Percentiles rank a stretch among this genome's conserved stretches.
phyloP scores from a whole-genome alignment of 2,797 vertebrate genomes.

The Takifugu rubripes region DNA sequence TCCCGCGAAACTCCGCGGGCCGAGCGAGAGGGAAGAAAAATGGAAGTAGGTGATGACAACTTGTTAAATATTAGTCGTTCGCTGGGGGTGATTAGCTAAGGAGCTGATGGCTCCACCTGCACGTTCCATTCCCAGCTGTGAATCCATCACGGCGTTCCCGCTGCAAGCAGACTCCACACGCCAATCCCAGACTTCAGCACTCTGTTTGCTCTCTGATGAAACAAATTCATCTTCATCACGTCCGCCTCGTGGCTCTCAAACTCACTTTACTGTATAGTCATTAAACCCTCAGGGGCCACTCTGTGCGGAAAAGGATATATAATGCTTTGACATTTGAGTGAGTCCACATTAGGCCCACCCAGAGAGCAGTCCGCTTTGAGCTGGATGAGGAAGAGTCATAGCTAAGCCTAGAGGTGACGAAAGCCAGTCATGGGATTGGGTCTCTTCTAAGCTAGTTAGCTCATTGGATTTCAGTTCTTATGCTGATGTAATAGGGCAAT shows the following conservation, averaged over 20 bases:
- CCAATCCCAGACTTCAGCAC: conserved; percentile 73
- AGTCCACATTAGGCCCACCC: conserved; percentile 76
- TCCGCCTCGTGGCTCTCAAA: conserved; percentile 75
- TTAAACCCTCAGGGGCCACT: conserved; percentile 76
- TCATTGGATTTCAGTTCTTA: conserved; percentile 72
- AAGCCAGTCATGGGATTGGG: conserved; percentile 63
- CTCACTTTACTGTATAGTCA: conserved; percentile 79
- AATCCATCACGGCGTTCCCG: conserved; percentile 62
- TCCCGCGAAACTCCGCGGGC: conserved; percentile 34
- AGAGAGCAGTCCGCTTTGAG: conserved; percentile 64
- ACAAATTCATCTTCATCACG: conserved; percentile 79
- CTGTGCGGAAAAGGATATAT: conserved; percentile 80
- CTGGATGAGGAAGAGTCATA: conserved; percentile 61
- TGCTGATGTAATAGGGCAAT: conserved; percentile 72
- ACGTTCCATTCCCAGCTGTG: conserved; percentile 20
- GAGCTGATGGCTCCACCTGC: conserved; percentile 24
- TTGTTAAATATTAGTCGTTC: conserved; percentile 47
- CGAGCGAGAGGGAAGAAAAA: conserved; percentile 14
- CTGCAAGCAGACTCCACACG: conserved; percentile 47
- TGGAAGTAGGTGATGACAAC: conserved; percentile 7
- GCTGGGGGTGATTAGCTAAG: conserved; percentile 51
- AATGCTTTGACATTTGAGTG: conserved; percentile 80
- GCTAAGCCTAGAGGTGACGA: conserved; percentile 60
- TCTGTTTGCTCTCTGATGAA: conserved; percentile 80
- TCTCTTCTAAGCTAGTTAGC: conserved; percentile 72